These are phyloP conservation scores for Etia nguti DNA, from an alignment of 2,113 vertebrate species.

Conservation along the genomic window DNA sequence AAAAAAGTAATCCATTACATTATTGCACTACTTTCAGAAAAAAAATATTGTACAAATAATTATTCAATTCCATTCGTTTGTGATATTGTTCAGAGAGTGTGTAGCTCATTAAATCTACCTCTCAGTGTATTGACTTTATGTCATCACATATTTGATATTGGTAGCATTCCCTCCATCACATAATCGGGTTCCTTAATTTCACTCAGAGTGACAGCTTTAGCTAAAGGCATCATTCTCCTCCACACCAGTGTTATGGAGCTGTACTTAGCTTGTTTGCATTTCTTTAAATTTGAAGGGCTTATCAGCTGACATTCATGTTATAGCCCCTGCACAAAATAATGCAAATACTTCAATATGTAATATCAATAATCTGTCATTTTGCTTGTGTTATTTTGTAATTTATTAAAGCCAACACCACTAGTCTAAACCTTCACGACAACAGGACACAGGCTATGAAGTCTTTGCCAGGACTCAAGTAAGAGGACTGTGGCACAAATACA, in stretches of 20 bases:
- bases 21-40: neutral
- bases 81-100: neutral
- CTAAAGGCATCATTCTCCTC: neutral
- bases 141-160: neutral
- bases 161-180: neutral
- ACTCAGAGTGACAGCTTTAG: neutral
- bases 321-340: neutral
- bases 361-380: neutral
- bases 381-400: rapidly evolving
- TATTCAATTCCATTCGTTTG: neutral
- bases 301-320: neutral
- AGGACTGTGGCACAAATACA: rapidly evolving
- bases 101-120: neutral
- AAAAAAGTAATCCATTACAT: neutral
- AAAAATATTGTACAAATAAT: rapidly evolving
- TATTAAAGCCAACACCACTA: neutral
- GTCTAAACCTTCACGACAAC: neutral
- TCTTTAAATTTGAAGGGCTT: neutral
- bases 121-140: neutral
- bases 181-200: neutral
- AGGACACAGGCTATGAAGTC: neutral
- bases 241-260: neutral
- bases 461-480: neutral
- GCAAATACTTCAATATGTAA: neutral
- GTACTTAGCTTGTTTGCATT: neutral